Conservation (phyloP, 2,797 vertebrate species). For the Microcaecilia unicolor region DNA sequence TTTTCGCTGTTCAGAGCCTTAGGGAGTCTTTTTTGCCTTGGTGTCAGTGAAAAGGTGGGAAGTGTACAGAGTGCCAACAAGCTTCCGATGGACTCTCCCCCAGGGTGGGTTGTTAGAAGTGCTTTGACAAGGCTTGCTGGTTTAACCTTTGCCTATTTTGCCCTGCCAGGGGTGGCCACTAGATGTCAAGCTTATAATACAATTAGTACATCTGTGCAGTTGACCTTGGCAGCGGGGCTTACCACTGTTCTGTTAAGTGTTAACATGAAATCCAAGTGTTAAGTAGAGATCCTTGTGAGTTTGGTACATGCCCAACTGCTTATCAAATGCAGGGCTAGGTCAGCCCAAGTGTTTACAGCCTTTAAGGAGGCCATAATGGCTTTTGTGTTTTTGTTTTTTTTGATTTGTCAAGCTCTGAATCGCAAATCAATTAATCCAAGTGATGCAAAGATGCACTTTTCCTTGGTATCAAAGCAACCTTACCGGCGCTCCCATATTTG, state of each 20-base stretch:
- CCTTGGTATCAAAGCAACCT: neutral
- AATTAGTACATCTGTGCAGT: constrained; percentile 82
- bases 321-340: constrained; percentile 43
- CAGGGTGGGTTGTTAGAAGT: constrained; percentile 68
- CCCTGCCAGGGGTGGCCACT: constrained; percentile 76
- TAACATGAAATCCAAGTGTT: constrained; percentile 60
- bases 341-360: constrained; percentile 42
- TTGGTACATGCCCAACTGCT: constrained; percentile 29
- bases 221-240: constrained; percentile 83
- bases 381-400: no score
- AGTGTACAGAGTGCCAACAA: constrained; percentile 44
- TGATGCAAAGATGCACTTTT: constrained; percentile 15
- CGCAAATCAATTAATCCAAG: constrained; percentile 48
- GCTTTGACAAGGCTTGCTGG: constrained; percentile 82
- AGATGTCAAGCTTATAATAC: constrained; percentile 88
- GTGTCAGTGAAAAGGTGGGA: constrained; percentile 44
- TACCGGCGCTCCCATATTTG: neutral
- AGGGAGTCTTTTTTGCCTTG: constrained; percentile 33
- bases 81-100: constrained; percentile 48
- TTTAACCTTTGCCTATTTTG: constrained; percentile 88
- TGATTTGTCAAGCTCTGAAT: no score
- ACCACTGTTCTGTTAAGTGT: constrained; percentile 67
- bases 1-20: no score
- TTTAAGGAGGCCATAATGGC: constrained; percentile 17
- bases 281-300: constrained; percentile 45